Base-by-base conservation (phyloP, 1,140 invertebrate genomes). In the Scylla paramamosain region DNA sequence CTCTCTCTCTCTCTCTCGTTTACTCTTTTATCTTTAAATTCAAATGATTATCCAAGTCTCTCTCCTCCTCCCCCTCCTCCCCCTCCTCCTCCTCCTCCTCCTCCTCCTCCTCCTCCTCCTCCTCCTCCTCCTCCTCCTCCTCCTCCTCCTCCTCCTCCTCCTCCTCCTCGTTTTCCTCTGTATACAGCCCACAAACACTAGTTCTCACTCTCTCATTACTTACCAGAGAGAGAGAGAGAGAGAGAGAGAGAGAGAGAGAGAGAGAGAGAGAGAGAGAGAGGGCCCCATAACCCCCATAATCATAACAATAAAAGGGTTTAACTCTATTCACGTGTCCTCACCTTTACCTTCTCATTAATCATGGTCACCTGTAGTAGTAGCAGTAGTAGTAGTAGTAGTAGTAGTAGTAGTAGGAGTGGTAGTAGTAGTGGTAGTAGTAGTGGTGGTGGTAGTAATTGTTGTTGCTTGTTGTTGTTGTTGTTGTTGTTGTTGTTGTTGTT, bases 311-410 rank as follows among this genome's bases (percentile, higher is more conserved):
- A 77, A 77, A n/a, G 52, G 67, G 8, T 77, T 77, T 77, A 77
- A 77, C 67, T n/a, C 67, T n/a, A n/a, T n/a, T n/a, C 67, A 77
- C 10, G 1, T 77, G 67, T 77, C 67, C n/a, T 77, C 67, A n/a
- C 25, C 67, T 39, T n/a, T n/a, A n/a, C n/a, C 67, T n/a, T n/a
- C 25, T n/a, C 67, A 7, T 77, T 77, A 77, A 77, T 77, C 8
- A n/a, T 0, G n/a, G n/a, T n/a, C 25, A 25, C 67, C 67, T 7
- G 16, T 77, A n/a, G 67, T n/a, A n/a, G 67, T 77, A 77, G 67
- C n/a, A 77, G 67, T 77, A 77, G 67, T 77, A 77, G 67, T 77
- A 77, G 67, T 77, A n/a, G n/a, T 77, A 77, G 67, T 77, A n/a
- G 67, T 77, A 77, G 67, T 77, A 3, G 67, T 77, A n/a, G 67